Evolutionary conservation across 2,113 vertebrate genomes (phyloP).

Genomic region (Psephotus haematonotus): DNA sequence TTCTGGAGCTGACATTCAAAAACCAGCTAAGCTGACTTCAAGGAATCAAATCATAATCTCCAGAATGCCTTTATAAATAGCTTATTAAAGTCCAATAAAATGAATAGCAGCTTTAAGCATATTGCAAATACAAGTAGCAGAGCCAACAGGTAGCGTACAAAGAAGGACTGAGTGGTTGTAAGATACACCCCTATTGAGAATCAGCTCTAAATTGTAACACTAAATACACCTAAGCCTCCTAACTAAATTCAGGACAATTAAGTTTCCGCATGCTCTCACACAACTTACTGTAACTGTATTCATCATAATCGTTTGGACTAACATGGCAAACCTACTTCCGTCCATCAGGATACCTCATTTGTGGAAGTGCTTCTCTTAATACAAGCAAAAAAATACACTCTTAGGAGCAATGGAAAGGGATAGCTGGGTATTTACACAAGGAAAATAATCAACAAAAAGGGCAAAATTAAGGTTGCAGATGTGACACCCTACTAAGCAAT

Average conservation of each 20-base stretch:
- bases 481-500: neutral
- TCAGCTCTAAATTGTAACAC: neutral
- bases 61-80: neutral
- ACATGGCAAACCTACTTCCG: neutral
- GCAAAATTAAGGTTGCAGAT: neutral
- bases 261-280: neutral
- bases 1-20: neutral
- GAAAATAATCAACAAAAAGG: neutral
- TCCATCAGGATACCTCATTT: neutral
- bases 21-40: neutral
- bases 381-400: neutral
- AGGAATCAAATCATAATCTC: neutral
- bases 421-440: neutral
- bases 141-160: neutral
- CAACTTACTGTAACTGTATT: neutral
- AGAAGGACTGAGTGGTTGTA: neutral
- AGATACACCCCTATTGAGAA: neutral
- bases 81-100: neutral
- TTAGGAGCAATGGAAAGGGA: neutral
- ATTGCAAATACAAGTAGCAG: neutral
- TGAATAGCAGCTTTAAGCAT: neutral
- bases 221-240: neutral
- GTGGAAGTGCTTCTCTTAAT: neutral
- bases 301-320: neutral
- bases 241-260: neutral